Conservation (phyloP, 2,797 vertebrate species). For the Falco naumanni region DNA sequence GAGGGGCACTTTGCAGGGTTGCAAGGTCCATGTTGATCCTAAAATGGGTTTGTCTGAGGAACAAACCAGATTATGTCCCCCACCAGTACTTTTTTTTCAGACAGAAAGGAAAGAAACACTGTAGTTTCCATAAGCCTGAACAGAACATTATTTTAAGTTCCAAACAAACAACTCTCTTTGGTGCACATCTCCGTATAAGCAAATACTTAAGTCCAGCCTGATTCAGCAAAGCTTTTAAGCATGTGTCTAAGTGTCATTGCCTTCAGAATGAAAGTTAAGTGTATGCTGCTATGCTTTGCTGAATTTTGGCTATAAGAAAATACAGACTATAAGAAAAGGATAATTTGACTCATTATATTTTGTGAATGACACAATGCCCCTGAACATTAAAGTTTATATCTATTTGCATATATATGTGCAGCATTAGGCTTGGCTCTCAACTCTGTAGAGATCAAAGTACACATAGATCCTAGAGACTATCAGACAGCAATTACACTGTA, state of each 20-base stretch:
- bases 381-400: slow-evolving; percentile 57
- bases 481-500: slow-evolving; percentile 49
- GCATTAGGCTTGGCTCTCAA: slow-evolving; percentile 44
- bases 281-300: slow-evolving; percentile 45
- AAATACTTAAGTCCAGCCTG: background rate
- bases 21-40: background rate
- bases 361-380: slow-evolving; percentile 64
- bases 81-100: background rate
- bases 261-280: slow-evolving; percentile 44
- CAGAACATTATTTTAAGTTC: background rate
- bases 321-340: slow-evolving; percentile 22
- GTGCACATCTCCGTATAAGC: background rate
- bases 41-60: background rate
- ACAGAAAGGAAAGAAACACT: background rate
- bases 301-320: slow-evolving; percentile 37
- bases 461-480: slow-evolving; percentile 42
- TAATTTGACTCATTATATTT: slow-evolving; percentile 64
- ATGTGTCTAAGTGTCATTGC: slow-evolving; percentile 30
- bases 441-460: slow-evolving; percentile 59
- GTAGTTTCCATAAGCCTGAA: background rate
- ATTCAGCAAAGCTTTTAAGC: slow-evolving; percentile 38
- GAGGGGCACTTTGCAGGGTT: background rate
- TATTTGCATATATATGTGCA: slow-evolving; percentile 62
- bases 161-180: background rate
- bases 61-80: background rate